Base-by-base conservation (phyloP, 2,888 invertebrate genomes). In the Choristoneura rosaceana region DNA sequence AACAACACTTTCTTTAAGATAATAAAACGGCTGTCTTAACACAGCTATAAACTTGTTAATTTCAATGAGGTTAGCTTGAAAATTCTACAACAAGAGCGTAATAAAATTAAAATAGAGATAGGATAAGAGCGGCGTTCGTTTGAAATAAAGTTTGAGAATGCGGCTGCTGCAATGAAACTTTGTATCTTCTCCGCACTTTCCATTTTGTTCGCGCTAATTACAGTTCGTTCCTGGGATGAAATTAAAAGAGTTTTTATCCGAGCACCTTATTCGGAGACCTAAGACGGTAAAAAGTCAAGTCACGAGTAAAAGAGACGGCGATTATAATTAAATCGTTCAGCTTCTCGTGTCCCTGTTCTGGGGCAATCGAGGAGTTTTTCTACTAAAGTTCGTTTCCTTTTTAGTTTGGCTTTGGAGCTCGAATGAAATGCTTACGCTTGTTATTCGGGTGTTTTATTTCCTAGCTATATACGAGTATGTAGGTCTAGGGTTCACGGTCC, bases 241-340 rank as follows among this genome's bases (percentile, higher is more conserved):
- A 90, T 90, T 89, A 89, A 89, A 81, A 86, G 85, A 87, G 85
- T 88, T 89, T 83, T 82, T 81, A 85, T 86, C 85, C 85, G 76
- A 79, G 84, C 82, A 83, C 81, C 50, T 47, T 64, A 63, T 43
- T 47, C 68, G 58, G 41, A 68, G 67, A 62, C 73, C 61, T 74
- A 66, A 60, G 71, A 73, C 52, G 73, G 50, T 70, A 76, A 76
- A 85, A 85, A 82, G 84, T 80, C 79, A 85, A 86, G 83, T 83
- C 81, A 83, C 76, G 85, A 77, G 82, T 75, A 81, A 89, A 84
- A 84, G 85, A 86, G 88, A 89, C 74, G 77, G 84, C 81, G 81
- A 85, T 84, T 87, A 86, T 90, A 90, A 91, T 91, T 90, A 90
- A 90, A 90, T 91, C 89, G 89, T 90, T 88, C 87, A 82, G 84